Base-by-base conservation (phyloP, 2,888 invertebrate species). In the Glaucopsyche alexis region DNA sequence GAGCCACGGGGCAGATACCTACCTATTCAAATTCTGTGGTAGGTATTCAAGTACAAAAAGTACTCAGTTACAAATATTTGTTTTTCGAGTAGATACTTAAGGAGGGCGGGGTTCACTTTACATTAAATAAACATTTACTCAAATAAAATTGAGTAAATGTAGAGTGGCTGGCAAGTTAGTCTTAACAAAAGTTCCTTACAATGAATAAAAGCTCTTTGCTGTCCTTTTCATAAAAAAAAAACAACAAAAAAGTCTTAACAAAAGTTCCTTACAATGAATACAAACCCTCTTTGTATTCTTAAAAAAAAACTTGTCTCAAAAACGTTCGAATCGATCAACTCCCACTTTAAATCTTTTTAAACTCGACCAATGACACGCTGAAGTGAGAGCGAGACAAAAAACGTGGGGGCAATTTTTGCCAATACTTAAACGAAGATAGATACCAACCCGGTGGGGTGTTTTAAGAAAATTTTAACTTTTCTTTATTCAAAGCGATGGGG, bases 391-490 rank as follows among this genome's bases (percentile, higher is more conserved):
- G 87, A 83, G 90, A 88, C 76, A 76, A 79, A 78, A 77, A 71
- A 79, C 81, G 75, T 77, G 83, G 85, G 87, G 87, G 87, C 84
- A 84, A 90, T 91, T 92, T 91, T 92, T 92, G 90, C 90, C 91
- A 87, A 92, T 92, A 91, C 91, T 90, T 91, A 87, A 90, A 90
- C 88, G 88, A 92, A 91, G 91, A 91, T 85, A 91, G 92, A 91
- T 90, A 89, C 87, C 79, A 77, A 83, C 86, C 85, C 86, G 72
- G 76, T 72, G 82, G 85, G 88, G 87, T 81, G 86, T 85, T 89
- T 87, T 85, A 88, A 90, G 91, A 91, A 91, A 92, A 92, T 93
- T 93, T 92, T 91, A 92, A 93, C 89, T 93, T 93, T 92, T 92
- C 92, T 92, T 93, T 93, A 92, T 92, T 90, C 91, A 86, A 83